These are phyloP conservation scores for Sphaeridia pumilis DNA, from an alignment of 2,888 invertebrate species.

Conservation along the genomic window DNA sequence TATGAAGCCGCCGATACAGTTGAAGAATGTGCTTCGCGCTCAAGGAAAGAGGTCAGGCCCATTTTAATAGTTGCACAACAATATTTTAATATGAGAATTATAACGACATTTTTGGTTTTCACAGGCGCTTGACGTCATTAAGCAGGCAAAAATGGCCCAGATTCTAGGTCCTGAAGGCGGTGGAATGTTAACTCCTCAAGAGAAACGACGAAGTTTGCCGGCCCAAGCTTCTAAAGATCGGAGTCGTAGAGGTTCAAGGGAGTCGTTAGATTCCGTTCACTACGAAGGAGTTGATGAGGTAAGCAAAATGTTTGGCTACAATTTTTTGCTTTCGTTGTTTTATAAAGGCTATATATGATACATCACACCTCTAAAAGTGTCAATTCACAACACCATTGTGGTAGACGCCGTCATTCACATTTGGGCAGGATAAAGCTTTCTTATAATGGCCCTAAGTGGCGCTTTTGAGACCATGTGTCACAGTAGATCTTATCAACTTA, in stretches of 20 bases:
- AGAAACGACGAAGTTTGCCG: constrained; percentile 37
- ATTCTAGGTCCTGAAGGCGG: constrained; percentile 50
- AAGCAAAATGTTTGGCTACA: constrained; percentile 42
- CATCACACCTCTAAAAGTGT: no score
- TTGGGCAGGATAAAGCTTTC: no score
- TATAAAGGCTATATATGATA: no score
- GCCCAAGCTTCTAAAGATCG: constrained; percentile 47
- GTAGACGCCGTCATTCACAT: no score
- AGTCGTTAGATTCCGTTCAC: constrained; percentile 57
- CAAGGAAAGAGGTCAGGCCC: constrained; percentile 74
- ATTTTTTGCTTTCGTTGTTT: constrained; percentile 1
- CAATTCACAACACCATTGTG: no score
- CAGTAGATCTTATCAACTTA: no score
- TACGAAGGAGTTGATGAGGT: constrained; percentile 63
- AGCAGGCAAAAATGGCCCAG: constrained; percentile 74
- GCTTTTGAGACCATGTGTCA: no score
- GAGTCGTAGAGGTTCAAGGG: constrained; percentile 57
- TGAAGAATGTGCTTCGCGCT: constrained; percentile 94
- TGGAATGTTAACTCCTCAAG: constrained; percentile 38
- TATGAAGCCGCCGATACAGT: constrained; percentile 98
- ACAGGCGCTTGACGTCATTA: constrained; percentile 82
- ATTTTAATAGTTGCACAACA: background rate
- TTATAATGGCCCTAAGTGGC: no score
- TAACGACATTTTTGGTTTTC: constrained; percentile 11
- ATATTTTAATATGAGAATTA: background rate